phyloP scores from a whole-genome alignment of 2,113 vertebrate species.

The Dicentrarchus labrax region DNA sequence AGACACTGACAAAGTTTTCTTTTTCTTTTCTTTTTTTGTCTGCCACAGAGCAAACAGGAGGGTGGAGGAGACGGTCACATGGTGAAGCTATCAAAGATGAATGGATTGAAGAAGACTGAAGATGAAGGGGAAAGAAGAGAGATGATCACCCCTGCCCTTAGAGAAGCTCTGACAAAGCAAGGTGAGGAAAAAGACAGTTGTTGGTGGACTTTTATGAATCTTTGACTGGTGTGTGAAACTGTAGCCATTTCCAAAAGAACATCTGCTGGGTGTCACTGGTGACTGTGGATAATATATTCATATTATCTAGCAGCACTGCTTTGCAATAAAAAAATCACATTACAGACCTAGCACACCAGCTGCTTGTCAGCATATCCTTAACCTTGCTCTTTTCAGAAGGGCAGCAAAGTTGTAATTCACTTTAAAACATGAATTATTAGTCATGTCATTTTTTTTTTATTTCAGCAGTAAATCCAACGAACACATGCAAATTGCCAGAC shows the following conservation, averaged over 20 bases:
- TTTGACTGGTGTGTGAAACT: neutral
- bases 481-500: neutral
- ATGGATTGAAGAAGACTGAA: slow-evolving; percentile 72
- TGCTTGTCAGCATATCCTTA: slow-evolving; percentile 45
- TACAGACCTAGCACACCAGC: slow-evolving; percentile 34
- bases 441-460: neutral
- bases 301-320: slow-evolving; percentile 39
- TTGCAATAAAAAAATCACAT: slow-evolving; percentile 26
- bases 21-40: slow-evolving; percentile 37
- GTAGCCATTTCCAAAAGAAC: slow-evolving; percentile 20
- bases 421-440: slow-evolving; percentile 26
- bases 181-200: slow-evolving; percentile 78
- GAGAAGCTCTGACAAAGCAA: slow-evolving; percentile 92
- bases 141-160: slow-evolving; percentile 94
- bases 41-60: slow-evolving; percentile 81
- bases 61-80: slow-evolving; percentile 54
- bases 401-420: slow-evolving; percentile 25
- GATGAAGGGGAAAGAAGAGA: slow-evolving; percentile 84
- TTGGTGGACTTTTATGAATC: neutral
- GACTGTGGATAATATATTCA: slow-evolving; percentile 44
- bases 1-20: slow-evolving; percentile 15
- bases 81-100: slow-evolving; percentile 68
- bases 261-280: slow-evolving; percentile 54
- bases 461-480: slow-evolving; percentile 10
- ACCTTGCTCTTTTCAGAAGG: slow-evolving; percentile 45